Percentiles rank a stretch among this genome's conserved stretches.
These are phyloP conservation scores for Tursiops truncatus DNA, from an alignment of 2,113 vertebrate genomes.

Conservation along the genomic window DNA sequence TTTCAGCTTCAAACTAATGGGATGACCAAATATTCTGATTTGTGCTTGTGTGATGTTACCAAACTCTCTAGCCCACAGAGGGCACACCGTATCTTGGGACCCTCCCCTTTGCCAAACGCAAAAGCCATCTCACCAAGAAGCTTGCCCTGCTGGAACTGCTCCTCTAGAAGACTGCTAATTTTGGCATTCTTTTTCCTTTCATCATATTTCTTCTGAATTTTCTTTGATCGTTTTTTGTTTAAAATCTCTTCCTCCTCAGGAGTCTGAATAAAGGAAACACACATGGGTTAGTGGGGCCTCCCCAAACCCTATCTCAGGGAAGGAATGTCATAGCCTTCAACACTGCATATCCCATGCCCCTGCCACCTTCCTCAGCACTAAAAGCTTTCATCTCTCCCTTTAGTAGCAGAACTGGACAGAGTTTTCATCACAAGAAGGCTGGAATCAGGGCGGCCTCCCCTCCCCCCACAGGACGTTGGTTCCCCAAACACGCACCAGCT, in stretches of 20 bases:
- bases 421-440: constrained; percentile 91
- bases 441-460: not conserved
- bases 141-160: constrained; percentile 98
- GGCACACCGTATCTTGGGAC: accelerated
- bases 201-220: constrained; percentile 97
- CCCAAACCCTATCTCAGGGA: not conserved
- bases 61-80: not conserved
- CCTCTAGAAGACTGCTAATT: constrained; percentile 94
- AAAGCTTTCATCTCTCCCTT: constrained; percentile 85
- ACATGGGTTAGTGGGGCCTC: not conserved
- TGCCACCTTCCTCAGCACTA: constrained; percentile 88
- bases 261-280: constrained; percentile 83
- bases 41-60: not conserved
- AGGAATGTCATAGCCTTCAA: not conserved
- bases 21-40: not conserved
- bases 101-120: too few relatives aligned
- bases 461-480: accelerated
- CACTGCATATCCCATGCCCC: not conserved
- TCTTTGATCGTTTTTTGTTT: constrained; percentile 99
- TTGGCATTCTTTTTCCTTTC: constrained; percentile 95
- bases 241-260: constrained; percentile 97
- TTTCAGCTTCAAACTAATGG: not conserved
- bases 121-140: constrained; percentile 91
- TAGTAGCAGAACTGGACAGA: constrained; percentile 97
- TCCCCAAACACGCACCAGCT: constrained; percentile 87